Evolutionary conservation across 2,113 vertebrate genomes (phyloP).

Genomic region (Peromyscus maniculatus): DNA sequence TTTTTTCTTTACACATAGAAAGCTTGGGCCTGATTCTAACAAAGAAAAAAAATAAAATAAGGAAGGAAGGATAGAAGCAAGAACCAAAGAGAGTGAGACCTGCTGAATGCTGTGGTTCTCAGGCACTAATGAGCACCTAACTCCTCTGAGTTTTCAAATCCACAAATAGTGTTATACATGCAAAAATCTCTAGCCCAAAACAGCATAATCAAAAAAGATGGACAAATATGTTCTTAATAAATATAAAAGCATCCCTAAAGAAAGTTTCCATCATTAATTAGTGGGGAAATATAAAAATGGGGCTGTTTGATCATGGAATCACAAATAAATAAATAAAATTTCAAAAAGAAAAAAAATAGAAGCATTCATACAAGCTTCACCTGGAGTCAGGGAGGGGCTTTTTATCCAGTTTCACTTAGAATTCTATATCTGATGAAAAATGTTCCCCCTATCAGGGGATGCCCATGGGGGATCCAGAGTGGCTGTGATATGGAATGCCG

Average conservation of each 20-base stretch:
- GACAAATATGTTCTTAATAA: neutral
- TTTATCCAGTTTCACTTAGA: neutral
- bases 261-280: slow-evolving; percentile 12
- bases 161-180: neutral
- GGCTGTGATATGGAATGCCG: neutral
- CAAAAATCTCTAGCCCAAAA: neutral
- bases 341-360: neutral
- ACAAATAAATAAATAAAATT: slow-evolving; percentile 47
- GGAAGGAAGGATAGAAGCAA: neutral
- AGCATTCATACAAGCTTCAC: neutral
- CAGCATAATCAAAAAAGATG: neutral
- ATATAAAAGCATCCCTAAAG: slow-evolving; percentile 14
- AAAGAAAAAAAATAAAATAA: neutral
- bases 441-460: neutral
- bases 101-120: neutral
- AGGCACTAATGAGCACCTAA: neutral
- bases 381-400: neutral
- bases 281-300: neutral
- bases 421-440: neutral
- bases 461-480: neutral
- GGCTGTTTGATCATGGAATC: neutral
- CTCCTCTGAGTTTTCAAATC: neutral
- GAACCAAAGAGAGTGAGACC: neutral
- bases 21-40: neutral
- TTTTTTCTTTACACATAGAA: slow-evolving; percentile 2